Evolutionary conservation across 2,888 invertebrate species (phyloP).

Genomic region (Tetragonisca angustula): DNA sequence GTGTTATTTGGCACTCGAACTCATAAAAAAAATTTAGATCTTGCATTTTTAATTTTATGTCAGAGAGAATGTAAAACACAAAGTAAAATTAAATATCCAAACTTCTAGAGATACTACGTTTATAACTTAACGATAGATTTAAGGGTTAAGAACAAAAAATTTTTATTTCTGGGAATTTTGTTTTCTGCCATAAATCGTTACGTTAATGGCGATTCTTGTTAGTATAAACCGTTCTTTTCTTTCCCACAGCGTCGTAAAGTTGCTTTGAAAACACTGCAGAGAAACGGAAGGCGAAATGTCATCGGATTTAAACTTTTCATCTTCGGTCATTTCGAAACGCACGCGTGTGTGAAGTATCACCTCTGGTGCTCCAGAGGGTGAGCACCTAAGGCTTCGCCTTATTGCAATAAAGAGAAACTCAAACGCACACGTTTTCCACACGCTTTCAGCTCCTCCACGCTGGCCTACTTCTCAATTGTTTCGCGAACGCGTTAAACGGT

Average conservation of each 20-base stretch:
- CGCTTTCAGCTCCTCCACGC: conserved; percentile 8
- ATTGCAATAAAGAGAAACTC: conserved; percentile 31
- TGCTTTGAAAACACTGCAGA: background rate
- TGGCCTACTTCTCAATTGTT: conserved; percentile 36
- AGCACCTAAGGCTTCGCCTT: conserved; percentile 24
- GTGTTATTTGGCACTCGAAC: no score
- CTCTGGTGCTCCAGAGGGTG: background rate
- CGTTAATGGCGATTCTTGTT: background rate
- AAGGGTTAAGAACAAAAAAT: no score
- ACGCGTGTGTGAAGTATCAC: conserved; percentile 23
- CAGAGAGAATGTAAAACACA: no score
- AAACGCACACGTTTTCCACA: conserved; percentile 14
- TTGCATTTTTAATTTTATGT: no score
- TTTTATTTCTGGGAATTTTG: no score
- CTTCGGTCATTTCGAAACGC: conserved; percentile 28
- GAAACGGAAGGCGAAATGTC: conserved; percentile 5
- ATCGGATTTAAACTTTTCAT: conserved; percentile 34
- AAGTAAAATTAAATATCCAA: no score
- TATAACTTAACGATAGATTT: no score
- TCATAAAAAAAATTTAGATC: no score
- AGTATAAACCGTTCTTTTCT: background rate
- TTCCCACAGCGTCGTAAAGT: background rate
- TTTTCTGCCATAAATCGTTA: background rate
- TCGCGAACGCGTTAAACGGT: conserved; percentile 36
- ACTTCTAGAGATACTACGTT: no score